A percentile compares a stretch with the other conserved stretches of the same genome.
Conservation (phyloP, 2,888 invertebrate genomes). For the Nomada ferruginata region DNA sequence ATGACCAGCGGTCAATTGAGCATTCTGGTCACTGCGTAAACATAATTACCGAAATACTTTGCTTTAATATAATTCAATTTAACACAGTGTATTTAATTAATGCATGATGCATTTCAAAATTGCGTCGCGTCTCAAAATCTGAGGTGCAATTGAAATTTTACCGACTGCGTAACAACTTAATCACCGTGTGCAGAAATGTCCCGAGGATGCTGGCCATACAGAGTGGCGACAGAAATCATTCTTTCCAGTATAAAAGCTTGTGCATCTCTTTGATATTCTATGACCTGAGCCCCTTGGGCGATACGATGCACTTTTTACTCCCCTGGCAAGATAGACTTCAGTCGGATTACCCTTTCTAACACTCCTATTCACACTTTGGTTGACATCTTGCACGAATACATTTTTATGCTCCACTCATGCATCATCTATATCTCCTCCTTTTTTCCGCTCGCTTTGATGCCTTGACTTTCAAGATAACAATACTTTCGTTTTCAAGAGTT, state of each 20-base stretch:
- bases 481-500: no score
- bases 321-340: slow-evolving; percentile 22
- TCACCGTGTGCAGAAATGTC: not conserved
- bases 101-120: no score
- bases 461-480: no score
- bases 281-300: slow-evolving; percentile 8
- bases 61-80: no score
- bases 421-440: no score
- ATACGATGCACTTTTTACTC: slow-evolving; percentile 45
- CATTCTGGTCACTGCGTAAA: slow-evolving; percentile 13
- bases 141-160: slow-evolving; percentile 8
- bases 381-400: not conserved
- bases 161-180: slow-evolving; percentile 27
- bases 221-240: slow-evolving; percentile 45
- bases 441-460: no score
- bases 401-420: not conserved
- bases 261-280: slow-evolving; percentile 37
- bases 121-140: no score
- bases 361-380: slow-evolving; percentile 10
- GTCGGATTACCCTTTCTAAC: slow-evolving; percentile 32
- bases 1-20: slow-evolving; percentile 41
- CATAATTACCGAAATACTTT: not conserved
- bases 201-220: not conserved
- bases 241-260: slow-evolving; percentile 26
- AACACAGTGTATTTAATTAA: no score